A percentile compares a stretch with the other conserved stretches of the same genome.
Conservation (phyloP, 2,888 invertebrate genomes). For the Philhelius pedissequus region DNA sequence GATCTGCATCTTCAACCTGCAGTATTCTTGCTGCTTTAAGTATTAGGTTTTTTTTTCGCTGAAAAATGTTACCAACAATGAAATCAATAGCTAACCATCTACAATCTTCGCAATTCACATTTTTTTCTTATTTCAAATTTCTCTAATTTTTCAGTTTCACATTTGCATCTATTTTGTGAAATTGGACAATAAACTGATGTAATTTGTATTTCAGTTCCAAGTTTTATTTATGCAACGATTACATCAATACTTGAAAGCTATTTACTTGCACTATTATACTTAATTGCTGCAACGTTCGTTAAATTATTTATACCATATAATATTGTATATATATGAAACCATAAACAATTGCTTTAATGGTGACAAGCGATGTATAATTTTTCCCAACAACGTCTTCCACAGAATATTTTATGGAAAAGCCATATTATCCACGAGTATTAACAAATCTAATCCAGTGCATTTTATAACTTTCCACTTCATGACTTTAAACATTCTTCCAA, state of each 20-base stretch:
- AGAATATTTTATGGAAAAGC: background rate
- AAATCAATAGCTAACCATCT: too few relatives aligned
- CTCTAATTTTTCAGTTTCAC: too few relatives aligned
- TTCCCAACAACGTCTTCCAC: background rate
- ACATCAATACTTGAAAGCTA: background rate
- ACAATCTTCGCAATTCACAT: too few relatives aligned
- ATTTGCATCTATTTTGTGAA: too few relatives aligned
- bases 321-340: too few relatives aligned
- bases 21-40: too few relatives aligned
- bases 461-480: constrained; percentile 31
- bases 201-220: background rate
- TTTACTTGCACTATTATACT: background rate
- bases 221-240: background rate
- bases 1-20: too few relatives aligned
- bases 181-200: too few relatives aligned
- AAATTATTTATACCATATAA: background rate
- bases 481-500: constrained; percentile 22
- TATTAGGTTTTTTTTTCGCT: too few relatives aligned
- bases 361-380: constrained; percentile 2
- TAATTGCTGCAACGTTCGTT: background rate
- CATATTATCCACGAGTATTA: background rate
- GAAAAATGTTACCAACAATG: too few relatives aligned
- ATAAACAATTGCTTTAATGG: background rate
- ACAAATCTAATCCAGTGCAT: constrained; percentile 46
- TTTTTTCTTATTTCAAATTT: too few relatives aligned